Base-by-base conservation (phyloP, 2,797 vertebrate species). In the Neosalanx taihuensis region DNA sequence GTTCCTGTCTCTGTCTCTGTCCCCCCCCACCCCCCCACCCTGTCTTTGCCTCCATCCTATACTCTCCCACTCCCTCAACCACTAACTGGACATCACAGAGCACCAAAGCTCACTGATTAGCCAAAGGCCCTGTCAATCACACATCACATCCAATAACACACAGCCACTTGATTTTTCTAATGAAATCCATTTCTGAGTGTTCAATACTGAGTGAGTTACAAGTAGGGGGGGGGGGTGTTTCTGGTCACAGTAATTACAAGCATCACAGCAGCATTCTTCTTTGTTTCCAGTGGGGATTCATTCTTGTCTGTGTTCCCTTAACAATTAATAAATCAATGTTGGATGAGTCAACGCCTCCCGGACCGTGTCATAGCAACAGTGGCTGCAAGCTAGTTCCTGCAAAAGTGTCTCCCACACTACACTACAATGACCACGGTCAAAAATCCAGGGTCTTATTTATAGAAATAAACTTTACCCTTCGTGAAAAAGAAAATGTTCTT, bases 341-440 rank as follows among this genome's bases (percentile, higher is more conserved):
- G 23, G 3, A 46, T 12, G 7, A 46, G 10, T 13, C 41, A 46
- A 46, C 12, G 41, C 10, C 41, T 46, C 41, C 41, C 10, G 41
- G 41, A 46, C 10, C 41, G 41, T 60, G 58, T 23, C 20, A 60
- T 70, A 69, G 72, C 67, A 64, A 69, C 66, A 56, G 31, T 31
- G 33, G 6, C 69, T 46, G 58, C 58, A n/a, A 30, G 18, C 17
- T 49, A 15, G 20, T 23, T 26, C 18, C 12, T 57, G n/a, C 18
- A 20, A 13, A 46, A 9, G 41, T 46, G 41, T 10, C 41, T 46
- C 1, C 10, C 41, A 46, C 41, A 13, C 41, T 3, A 46, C 41
- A 46, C 41, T 46, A 46, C 2, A 46, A 13, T 9, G 41, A 46
- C 41, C 41, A 13, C 41, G 3, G 41, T 46, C 41, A 3, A 12